A percentile compares a stretch with the other conserved stretches of the same genome.
Evolutionary conservation across 2,797 vertebrate species (phyloP).

Genomic region (Nyctibius grandis): DNA sequence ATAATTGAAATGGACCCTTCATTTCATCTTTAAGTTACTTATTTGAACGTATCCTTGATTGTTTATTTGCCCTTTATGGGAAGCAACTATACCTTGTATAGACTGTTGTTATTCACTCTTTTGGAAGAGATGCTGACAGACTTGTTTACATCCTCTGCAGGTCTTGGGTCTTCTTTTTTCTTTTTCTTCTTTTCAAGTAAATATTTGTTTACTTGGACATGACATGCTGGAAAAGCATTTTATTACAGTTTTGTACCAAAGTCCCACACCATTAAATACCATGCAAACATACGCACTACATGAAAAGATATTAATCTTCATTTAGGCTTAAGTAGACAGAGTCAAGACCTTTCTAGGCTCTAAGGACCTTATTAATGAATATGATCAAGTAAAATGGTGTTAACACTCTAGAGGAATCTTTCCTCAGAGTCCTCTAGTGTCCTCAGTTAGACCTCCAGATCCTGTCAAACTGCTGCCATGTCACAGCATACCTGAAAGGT

Average conservation of each 20-base stretch:
- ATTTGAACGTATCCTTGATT: neutral
- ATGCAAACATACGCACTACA: neutral
- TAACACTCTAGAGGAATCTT: rapidly evolving
- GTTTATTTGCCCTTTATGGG: neutral
- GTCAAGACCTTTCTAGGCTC: neutral
- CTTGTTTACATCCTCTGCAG: neutral
- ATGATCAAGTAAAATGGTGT: neutral
- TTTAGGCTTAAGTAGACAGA: neutral
- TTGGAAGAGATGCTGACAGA: neutral
- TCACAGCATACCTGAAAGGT: neutral
- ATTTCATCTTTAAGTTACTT: neutral
- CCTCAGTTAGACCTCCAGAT: neutral
- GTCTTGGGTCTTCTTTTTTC: neutral
- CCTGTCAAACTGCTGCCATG: neutral
- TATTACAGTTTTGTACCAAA: neutral
- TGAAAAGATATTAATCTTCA: neutral
- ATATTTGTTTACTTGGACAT: neutral
- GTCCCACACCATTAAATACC: neutral
- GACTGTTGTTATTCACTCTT: neutral
- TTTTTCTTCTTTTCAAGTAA: neutral
- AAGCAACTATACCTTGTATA: neutral
- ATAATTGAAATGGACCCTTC: neutral
- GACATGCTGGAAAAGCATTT: neutral
- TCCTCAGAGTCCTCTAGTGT: neutral
- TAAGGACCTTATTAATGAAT: neutral